Evolutionary conservation across 35 echinoderm and acorn worm species (phyloP).

Genomic region (Ophiothrix spiculata): DNA sequence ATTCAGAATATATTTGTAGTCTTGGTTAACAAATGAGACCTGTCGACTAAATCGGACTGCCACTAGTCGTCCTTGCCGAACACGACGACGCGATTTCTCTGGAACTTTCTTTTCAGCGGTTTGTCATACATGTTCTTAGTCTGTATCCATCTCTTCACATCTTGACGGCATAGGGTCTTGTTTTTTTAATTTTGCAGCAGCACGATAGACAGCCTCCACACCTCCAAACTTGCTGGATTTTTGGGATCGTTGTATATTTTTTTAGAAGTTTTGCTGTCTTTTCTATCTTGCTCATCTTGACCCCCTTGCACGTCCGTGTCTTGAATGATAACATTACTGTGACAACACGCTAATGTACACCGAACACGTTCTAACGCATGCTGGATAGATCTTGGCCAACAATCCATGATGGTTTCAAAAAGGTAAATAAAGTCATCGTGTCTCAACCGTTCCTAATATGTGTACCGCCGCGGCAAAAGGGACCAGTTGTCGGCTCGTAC

Average conservation of each 20-base stretch:
- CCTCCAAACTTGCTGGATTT: slow-evolving; percentile 51
- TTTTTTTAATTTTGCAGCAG: background rate
- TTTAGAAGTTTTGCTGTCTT: slow-evolving; percentile 7
- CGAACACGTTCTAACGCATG: background rate
- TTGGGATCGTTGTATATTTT: slow-evolving; percentile 47
- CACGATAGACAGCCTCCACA: slow-evolving; percentile 41
- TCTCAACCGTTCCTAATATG: background rate
- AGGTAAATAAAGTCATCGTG: background rate
- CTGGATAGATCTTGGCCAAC: slow-evolving; percentile 10
- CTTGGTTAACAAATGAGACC: slow-evolving; percentile 31
- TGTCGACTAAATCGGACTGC: slow-evolving; percentile 58
- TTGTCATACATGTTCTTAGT: too few species aligned
- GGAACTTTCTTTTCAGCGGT: slow-evolving; percentile 30
- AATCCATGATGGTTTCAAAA: slow-evolving; percentile 32
- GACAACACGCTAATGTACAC: slow-evolving; percentile 33
- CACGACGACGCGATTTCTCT: slow-evolving; percentile 50
- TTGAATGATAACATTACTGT: slow-evolving; percentile 19
- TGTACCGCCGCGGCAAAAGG: too few species aligned
- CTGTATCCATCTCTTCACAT: slow-evolving; percentile 17
- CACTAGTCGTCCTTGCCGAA: slow-evolving; percentile 57
- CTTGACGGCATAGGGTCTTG: background rate
- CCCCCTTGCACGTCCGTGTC: slow-evolving; percentile 14
- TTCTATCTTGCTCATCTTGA: background rate
- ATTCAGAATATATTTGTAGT: slow-evolving; percentile 45
- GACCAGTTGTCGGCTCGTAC: too few species aligned